phyloP scores from a whole-genome alignment of 2,797 vertebrate species.

The Pangasius sanitwongsei region DNA sequence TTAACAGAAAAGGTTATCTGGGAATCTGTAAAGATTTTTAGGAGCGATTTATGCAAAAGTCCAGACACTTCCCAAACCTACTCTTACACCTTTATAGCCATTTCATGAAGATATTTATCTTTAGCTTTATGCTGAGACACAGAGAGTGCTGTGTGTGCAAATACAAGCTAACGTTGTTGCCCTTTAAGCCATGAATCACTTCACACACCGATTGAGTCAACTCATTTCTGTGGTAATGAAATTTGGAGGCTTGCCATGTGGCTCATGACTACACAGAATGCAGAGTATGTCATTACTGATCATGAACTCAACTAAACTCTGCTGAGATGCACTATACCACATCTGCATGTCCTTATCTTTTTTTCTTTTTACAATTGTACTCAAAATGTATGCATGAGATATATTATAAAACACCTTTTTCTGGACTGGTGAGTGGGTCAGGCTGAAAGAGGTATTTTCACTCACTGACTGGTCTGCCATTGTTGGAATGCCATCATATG shows the following conservation, averaged over 20 bases:
- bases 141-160: conserved; percentile 48
- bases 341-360: background rate
- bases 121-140: conserved; percentile 22
- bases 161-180: conserved; percentile 50
- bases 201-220: conserved; percentile 42
- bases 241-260: conserved; percentile 42
- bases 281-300: conserved; percentile 32
- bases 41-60: background rate
- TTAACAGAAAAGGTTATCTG: background rate
- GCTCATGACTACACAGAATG: conserved; percentile 23
- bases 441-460: background rate
- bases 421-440: background rate
- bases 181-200: conserved; percentile 45
- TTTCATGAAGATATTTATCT: background rate
- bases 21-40: background rate
- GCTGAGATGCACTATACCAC: background rate
- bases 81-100: background rate
- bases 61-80: background rate
- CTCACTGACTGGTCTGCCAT: background rate
- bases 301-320: conserved; percentile 8
- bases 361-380: background rate
- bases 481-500: background rate
- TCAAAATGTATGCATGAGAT: background rate
- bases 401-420: background rate
- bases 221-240: conserved; percentile 46